Percentiles rank a stretch among this genome's conserved stretches.
phyloP scores from a whole-genome alignment of 1,140 invertebrate species.

The Pseudachorutes palmiensis region DNA sequence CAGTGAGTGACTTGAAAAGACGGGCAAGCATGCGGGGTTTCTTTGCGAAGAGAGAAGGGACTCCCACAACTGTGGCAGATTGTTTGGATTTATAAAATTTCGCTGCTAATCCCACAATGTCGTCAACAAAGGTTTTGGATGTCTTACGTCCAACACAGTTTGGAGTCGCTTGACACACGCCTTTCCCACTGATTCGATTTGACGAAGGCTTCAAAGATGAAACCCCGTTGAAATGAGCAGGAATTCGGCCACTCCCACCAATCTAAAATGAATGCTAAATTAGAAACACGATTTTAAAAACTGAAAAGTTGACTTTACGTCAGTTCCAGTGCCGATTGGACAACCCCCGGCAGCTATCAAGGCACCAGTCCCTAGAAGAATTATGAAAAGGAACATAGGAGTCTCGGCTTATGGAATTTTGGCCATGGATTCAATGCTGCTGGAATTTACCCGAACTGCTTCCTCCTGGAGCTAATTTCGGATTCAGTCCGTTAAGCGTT shows the following conservation, averaged over 20 bases:
- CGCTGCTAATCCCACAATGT: background rate
- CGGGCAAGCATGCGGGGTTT: background rate
- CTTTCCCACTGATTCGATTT: slow-evolving; percentile 18
- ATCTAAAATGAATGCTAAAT: slow-evolving; percentile 50
- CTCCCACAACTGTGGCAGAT: slow-evolving; percentile 17
- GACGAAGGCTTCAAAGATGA: slow-evolving; percentile 69
- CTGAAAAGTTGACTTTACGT: background rate
- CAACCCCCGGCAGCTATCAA: slow-evolving; percentile 14
- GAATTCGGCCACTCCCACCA: slow-evolving; percentile 72
- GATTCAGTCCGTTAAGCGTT: slow-evolving; percentile 19
- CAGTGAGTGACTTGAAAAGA: slow-evolving; percentile 24
- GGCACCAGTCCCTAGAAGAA: background rate
- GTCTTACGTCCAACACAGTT: slow-evolving; percentile 30
- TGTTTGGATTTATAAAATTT: slow-evolving; percentile 2
- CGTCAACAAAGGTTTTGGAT: background rate
- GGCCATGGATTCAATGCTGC: too few relatives aligned
- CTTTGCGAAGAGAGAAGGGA: slow-evolving; percentile 13
- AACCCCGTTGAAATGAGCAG: slow-evolving; percentile 75
- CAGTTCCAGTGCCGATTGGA: slow-evolving; percentile 10
- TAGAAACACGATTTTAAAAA: slow-evolving; percentile 37
- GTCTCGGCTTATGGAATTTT: background rate
- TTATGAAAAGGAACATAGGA: background rate
- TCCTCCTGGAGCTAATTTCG: slow-evolving; percentile 15
- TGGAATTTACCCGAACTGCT: slow-evolving; percentile 1
- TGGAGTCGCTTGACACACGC: slow-evolving; percentile 13